These are phyloP conservation scores for Kryptopterus vitreolus DNA, from an alignment of 2,797 vertebrate genomes.

Conservation along the genomic window DNA sequence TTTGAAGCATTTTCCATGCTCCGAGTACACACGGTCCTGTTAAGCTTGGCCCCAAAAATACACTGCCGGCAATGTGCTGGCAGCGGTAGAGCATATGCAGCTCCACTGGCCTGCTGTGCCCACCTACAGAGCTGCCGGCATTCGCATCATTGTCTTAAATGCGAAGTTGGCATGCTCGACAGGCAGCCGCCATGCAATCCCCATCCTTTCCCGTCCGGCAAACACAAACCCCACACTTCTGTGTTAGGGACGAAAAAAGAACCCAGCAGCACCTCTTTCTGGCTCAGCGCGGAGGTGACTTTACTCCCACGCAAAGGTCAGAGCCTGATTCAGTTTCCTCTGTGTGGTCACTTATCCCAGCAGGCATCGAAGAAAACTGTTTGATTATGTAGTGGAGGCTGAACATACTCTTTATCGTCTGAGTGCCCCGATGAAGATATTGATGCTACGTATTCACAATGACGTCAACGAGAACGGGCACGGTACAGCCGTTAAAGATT, in stretches of 20 bases:
- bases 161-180: conserved; percentile 58
- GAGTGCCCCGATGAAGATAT: conserved; percentile 34
- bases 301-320: conserved; percentile 59
- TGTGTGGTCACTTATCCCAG: conserved; percentile 53
- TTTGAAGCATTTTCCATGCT: conserved; percentile 65
- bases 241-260: conserved; percentile 46
- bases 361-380: conserved; percentile 53
- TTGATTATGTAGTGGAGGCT: conserved; percentile 53
- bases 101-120: conserved; percentile 59
- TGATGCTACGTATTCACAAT: conserved; percentile 15
- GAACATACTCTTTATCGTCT: conserved; percentile 41
- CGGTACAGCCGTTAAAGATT: conserved; percentile 17
- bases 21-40: conserved; percentile 58
- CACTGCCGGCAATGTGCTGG: conserved; percentile 58
- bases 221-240: conserved; percentile 51
- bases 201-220: conserved; percentile 33
- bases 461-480: conserved; percentile 25
- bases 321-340: conserved; percentile 55
- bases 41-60: conserved; percentile 63
- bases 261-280: conserved; percentile 48
- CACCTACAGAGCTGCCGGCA: conserved; percentile 55
- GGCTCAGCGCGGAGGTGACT: conserved; percentile 48
- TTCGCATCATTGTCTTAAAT: conserved; percentile 65
- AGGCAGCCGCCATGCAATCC: conserved; percentile 53
- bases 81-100: conserved; percentile 61